Base-by-base conservation (phyloP, 2,888 invertebrate genomes). In the Drosophila barbarae region DNA sequence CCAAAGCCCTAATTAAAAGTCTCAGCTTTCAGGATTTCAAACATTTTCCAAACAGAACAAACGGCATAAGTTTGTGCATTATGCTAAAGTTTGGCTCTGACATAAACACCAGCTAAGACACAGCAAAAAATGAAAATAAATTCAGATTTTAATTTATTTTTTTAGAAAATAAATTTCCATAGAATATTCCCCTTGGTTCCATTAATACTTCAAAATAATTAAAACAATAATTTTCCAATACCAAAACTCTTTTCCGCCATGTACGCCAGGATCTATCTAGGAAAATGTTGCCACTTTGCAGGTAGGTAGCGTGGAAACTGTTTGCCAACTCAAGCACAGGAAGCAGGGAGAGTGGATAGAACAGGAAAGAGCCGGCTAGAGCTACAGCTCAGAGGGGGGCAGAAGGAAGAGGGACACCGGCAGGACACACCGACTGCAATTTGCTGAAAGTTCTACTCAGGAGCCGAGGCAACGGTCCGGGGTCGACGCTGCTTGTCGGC, bases 401-500 rank as follows among this genome's bases (percentile, higher is more conserved):
- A 26, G 7, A 6, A 7, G 26, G 28, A 28, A 23, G 41, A 23
- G 23, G 23, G 35, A 5, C 21, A 21, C 36, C 36, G 28, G 28
- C 21, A 47, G 60, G 63, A 59, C 47, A 59, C 42, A 57, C 18
- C 32, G 55, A 64, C 49, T 54, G 67, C 71, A 73, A 74, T 71
- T 74, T 69, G 74, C 47, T 56, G 65, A 35, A 71, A 64, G 34
- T 65, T 60, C 53, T 51, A 38, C 36, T 28, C 30, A 21, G 41
- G 12, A 67, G 46, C 41, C 51, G 46, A 47, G 39, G 10, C 51
- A 68, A 51, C 56, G 53, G 36, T 41, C 52, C 53, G 51, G 67
- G 70, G 69, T 71, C 67, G 73, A 47, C 59, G 69, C 59, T 61
- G 76, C 69, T 61, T 66, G 73, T 66, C 71, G 67, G 80, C 65